These are phyloP conservation scores for Slavum lentiscoides DNA, from an alignment of 2,888 invertebrate genomes.

Conservation along the genomic window DNA sequence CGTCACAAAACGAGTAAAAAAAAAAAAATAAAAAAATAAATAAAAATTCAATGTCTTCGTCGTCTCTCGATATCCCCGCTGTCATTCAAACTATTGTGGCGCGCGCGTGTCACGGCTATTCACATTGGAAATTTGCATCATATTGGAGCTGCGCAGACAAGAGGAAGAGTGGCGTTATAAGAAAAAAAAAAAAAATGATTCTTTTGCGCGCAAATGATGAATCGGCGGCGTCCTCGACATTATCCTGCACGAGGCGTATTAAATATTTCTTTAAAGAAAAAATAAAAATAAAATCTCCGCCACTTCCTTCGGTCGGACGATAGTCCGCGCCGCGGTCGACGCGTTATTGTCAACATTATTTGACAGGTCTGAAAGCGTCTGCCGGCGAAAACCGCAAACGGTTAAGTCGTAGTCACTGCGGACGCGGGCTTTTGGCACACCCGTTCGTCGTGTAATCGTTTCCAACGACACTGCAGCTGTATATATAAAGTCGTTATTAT, in stretches of 20 bases:
- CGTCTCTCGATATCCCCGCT: constrained; percentile 44
- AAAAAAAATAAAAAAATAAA: not conserved
- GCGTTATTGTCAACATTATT: constrained; percentile 40
- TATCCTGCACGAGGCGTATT: constrained; percentile 39
- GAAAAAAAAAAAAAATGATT: constrained; percentile 46
- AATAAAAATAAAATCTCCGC: constrained; percentile 9
- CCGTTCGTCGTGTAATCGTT: too few species aligned
- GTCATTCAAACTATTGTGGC: constrained; percentile 51
- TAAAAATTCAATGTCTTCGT: constrained; percentile 49
- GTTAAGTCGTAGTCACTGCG: constrained; percentile 31
- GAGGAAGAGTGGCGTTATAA: constrained; percentile 30
- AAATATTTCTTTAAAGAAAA: constrained; percentile 31
- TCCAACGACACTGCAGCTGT: too few species aligned
- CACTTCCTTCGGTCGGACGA: not conserved
- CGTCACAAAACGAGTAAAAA: constrained; percentile 39
- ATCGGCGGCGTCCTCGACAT: constrained; percentile 50
- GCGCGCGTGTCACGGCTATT: constrained; percentile 40
- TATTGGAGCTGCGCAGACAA: constrained; percentile 45
- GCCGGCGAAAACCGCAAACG: constrained; percentile 8
- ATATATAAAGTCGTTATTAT: not conserved
- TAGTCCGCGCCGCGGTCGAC: not conserved
- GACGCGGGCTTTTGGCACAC: not conserved
- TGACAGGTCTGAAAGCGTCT: constrained; percentile 45
- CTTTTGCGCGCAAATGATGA: constrained; percentile 46
- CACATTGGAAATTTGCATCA: constrained; percentile 52